phyloP scores from a whole-genome alignment of 2,888 invertebrate genomes.

The Netelia melanura region DNA sequence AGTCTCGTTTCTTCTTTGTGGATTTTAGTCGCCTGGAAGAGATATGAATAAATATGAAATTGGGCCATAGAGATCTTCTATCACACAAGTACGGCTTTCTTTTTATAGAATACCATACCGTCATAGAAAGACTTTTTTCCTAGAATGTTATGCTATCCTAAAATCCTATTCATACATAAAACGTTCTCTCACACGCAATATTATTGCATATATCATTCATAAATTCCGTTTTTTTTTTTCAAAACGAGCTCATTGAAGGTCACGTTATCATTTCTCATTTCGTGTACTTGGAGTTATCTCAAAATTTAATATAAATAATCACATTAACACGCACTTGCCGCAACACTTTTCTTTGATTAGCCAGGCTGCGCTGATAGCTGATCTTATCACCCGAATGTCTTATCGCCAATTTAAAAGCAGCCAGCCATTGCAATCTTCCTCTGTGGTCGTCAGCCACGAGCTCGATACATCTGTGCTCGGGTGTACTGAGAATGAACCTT shows the following conservation, averaged over 20 bases:
- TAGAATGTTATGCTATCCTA: too few species aligned
- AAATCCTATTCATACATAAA: too few species aligned
- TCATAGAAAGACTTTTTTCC: too few species aligned
- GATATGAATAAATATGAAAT: background rate
- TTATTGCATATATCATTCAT: too few species aligned
- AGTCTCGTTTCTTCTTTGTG: slow-evolving; percentile 78
- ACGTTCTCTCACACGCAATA: too few species aligned
- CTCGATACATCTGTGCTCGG: slow-evolving; percentile 89
- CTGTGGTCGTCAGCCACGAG: slow-evolving; percentile 91
- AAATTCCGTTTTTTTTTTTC: too few species aligned
- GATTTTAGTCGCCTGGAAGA: slow-evolving; percentile 75
- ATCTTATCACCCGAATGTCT: slow-evolving; percentile 89
- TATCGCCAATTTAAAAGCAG: slow-evolving; percentile 90
- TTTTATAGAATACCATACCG: too few species aligned
- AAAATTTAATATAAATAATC: background rate
- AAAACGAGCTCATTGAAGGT: background rate
- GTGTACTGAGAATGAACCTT: slow-evolving; percentile 89
- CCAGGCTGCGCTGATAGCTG: slow-evolving; percentile 89
- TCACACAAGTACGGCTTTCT: too few species aligned
- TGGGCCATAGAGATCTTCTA: background rate
- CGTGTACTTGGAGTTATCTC: background rate
- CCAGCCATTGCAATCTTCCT: slow-evolving; percentile 91
- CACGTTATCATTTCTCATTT: background rate
- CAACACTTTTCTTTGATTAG: slow-evolving; percentile 85
- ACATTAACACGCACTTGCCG: slow-evolving; percentile 81